Evolutionary conservation across 2,797 vertebrate genomes (phyloP).

Genomic region (Neosilurus hyrtlii): DNA sequence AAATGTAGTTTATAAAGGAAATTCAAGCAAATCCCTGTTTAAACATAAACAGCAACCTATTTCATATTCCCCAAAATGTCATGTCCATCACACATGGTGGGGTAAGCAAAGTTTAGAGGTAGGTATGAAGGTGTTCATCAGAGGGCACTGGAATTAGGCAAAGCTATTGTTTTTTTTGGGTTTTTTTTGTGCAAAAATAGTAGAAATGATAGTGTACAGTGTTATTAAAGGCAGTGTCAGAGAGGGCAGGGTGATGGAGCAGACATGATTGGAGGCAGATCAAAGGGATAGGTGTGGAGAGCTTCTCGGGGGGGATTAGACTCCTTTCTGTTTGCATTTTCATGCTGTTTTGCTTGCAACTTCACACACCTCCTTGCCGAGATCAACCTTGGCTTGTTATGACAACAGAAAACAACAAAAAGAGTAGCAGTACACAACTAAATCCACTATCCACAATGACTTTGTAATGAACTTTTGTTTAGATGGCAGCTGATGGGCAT

Average conservation of each 20-base stretch:
- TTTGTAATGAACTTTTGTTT: slow-evolving; percentile 61
- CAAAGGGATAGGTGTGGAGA: slow-evolving; percentile 53
- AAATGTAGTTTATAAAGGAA: slow-evolving; percentile 24
- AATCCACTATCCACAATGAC: slow-evolving; percentile 55
- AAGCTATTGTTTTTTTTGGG: slow-evolving; percentile 31
- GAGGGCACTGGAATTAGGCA: slow-evolving; percentile 31
- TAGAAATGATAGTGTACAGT: slow-evolving; percentile 35
- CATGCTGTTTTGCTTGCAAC: slow-evolving; percentile 59
- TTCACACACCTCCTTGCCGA: slow-evolving; percentile 54
- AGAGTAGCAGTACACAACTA: slow-evolving; percentile 58
- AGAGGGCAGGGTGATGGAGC: slow-evolving; percentile 48
- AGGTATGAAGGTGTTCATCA: slow-evolving; percentile 24
- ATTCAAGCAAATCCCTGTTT: slow-evolving; percentile 53
- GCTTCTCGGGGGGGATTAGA: slow-evolving; percentile 59
- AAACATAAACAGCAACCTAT: slow-evolving; percentile 65
- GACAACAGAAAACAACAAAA: slow-evolving; percentile 63
- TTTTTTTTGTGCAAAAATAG: slow-evolving; percentile 33
- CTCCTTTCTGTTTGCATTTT: slow-evolving; percentile 60
- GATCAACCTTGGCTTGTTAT: slow-evolving; percentile 61
- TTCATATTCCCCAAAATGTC: slow-evolving; percentile 52
- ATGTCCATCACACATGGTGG: slow-evolving; percentile 46
- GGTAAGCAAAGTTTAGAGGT: slow-evolving; percentile 8
- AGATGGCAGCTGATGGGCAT: slow-evolving; percentile 52
- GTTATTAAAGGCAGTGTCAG: slow-evolving; percentile 54
- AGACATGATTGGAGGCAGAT: slow-evolving; percentile 56